A percentile compares a stretch with the other conserved stretches of the same genome.
Conservation (phyloP, 2,113 vertebrate species). For the Rhinoderma darwinii region DNA sequence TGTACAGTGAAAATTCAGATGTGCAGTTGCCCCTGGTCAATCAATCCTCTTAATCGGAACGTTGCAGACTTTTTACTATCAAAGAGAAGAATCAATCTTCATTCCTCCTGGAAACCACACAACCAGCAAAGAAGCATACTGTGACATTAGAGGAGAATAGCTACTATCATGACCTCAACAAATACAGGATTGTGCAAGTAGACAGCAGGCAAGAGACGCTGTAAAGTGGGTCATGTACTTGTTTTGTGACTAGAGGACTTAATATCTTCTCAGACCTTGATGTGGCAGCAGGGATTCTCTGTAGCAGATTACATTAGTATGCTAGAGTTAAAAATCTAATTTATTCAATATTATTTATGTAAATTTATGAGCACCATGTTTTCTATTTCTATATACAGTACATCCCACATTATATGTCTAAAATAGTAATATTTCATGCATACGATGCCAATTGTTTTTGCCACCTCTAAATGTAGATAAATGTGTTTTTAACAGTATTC, state of each 20-base stretch:
- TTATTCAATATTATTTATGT: slow-evolving; percentile 11
- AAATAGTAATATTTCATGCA: neutral
- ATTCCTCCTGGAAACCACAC: slow-evolving; percentile 38
- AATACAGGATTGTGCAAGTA: neutral
- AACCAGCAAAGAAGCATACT: slow-evolving; percentile 30
- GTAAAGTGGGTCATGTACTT: slow-evolving; percentile 35
- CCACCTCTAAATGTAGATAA: slow-evolving; percentile 9
- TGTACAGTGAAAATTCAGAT: slow-evolving; percentile 8
- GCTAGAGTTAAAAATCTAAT: slow-evolving; percentile 18
- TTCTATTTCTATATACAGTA: slow-evolving; percentile 17
- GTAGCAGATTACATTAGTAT: neutral
- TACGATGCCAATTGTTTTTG: neutral
- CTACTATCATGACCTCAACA: slow-evolving; percentile 35
- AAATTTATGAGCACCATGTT: slow-evolving; percentile 9
- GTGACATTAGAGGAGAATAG: slow-evolving; percentile 39
- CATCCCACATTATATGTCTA: slow-evolving; percentile 14
- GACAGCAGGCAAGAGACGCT: slow-evolving; percentile 20
- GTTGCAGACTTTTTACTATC: slow-evolving; percentile 41
- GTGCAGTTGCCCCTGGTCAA: neutral
- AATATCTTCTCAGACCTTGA: slow-evolving; percentile 26
- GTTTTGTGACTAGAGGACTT: slow-evolving; percentile 32
- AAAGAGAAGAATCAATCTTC: slow-evolving; percentile 41
- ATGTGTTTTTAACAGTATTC: neutral
- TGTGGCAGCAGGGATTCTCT: slow-evolving; percentile 22
- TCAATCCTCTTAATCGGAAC: slow-evolving; percentile 36